Evolutionary conservation across 2,113 vertebrate genomes (phyloP), one percentile per base, ranked within the genome.

Genomic region (Hyaena hyaena): DNA sequence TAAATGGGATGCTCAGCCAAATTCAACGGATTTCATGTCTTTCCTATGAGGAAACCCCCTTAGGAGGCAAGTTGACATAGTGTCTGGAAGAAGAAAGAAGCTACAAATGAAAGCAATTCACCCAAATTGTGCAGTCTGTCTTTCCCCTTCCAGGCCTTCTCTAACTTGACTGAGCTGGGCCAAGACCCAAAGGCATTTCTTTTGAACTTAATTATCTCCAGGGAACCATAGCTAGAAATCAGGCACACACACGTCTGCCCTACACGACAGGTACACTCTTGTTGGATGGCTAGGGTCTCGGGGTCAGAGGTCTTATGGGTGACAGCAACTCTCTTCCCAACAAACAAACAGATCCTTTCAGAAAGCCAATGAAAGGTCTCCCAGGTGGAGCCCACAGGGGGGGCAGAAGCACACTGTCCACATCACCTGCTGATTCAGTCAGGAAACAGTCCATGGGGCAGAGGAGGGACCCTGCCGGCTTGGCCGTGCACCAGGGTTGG

Each of bases 111-210:
- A 84, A 88, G 90, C 14, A 15, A 69, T 91, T 96, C 2, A 15
- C 77, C 66, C 94, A 39, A 88, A 65, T 45, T 63, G 19, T 45
- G 39, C 68, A 69, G 50, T 79, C 83, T 95, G 48, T 93, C 79
- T 85, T 95, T 87, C 58, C 74, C 89, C 55, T 90, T 76, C 80
- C 43, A 88, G 69, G 92, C 35, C 90, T 96, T 91, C 50, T 90
- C 69, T 66, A 68, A 81, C 87, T 96, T 95, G 81, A 85, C 58
- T 92, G 87, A 93, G 66, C 90, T 85, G 90, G 65, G 95, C 95
- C 96, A 90, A 97, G 90, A 93, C 96, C 90, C 88, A 92, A 33
- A 77, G 90, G 90, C 90, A 82, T 96, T 96, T 94, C 82, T 98
- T 95, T 92, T 97, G 87, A 96, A 73, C 55, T 89, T 93, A 96